Conservation (phyloP, 2,113 vertebrate genomes). For the Herpetotheres cachinnans region DNA sequence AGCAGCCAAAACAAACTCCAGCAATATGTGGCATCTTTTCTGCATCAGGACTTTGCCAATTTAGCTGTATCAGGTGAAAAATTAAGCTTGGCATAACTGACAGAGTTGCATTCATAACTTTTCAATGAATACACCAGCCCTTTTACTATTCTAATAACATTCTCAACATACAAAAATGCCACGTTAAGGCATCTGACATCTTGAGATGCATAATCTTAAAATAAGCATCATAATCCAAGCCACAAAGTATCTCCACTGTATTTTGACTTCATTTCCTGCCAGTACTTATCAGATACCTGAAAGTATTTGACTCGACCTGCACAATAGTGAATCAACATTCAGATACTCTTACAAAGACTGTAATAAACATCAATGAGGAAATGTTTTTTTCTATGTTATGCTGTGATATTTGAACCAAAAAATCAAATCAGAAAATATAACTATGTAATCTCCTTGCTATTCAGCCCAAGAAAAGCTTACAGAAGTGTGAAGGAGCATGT, state of each 20-base stretch:
- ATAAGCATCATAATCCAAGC: neutral
- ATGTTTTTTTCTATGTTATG: neutral
- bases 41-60: neutral
- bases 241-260: neutral
- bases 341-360: neutral
- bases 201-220: neutral
- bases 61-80: neutral
- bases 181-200: neutral
- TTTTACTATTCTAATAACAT: neutral
- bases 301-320: neutral
- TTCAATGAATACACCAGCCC: neutral
- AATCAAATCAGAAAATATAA: neutral
- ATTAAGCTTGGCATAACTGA: neutral
- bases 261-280: neutral
- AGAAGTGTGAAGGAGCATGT: neutral
- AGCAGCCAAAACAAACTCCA: neutral
- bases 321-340: neutral
- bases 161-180: neutral
- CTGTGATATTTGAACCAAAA: neutral
- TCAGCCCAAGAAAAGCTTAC: neutral
- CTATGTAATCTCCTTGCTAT: neutral
- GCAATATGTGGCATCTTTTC: neutral
- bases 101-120: neutral
- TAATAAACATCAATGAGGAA: neutral
- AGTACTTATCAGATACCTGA: neutral